phyloP scores from a whole-genome alignment of 2,888 invertebrate genomes.

The Linnaemya tessellans region DNA sequence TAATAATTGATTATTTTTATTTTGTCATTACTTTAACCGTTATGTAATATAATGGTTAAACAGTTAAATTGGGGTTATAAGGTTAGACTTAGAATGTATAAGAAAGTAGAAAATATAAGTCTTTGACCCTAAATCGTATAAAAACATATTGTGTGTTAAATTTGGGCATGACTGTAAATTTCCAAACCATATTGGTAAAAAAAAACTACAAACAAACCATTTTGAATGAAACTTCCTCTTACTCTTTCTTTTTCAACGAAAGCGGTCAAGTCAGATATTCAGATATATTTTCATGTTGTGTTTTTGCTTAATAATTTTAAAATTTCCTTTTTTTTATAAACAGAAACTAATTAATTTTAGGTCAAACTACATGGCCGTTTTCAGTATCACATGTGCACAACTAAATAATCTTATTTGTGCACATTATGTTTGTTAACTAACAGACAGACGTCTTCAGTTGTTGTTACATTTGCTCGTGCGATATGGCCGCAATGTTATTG shows the following conservation, averaged over 20 bases:
- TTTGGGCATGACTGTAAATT: constrained; percentile 12
- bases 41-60: constrained; percentile 24
- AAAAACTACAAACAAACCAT: constrained; percentile 15
- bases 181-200: constrained; percentile 30
- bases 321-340: constrained; percentile 20
- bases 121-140: constrained; percentile 18
- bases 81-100: constrained; percentile 15
- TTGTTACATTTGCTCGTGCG: not conserved
- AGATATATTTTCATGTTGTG: not conserved
- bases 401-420: constrained; percentile 51
- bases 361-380: constrained; percentile 41
- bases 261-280: not conserved
- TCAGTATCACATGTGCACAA: constrained; percentile 17
- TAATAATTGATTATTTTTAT: constrained; percentile 3
- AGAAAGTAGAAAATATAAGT: not conserved
- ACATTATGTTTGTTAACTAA: constrained; percentile 25
- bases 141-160: not conserved
- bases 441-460: not conserved
- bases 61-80: constrained; percentile 26
- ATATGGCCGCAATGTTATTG: constrained; percentile 38
- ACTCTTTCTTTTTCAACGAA: not conserved
- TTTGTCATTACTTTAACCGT: constrained; percentile 12
- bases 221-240: constrained; percentile 45
- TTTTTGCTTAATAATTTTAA: constrained; percentile 23
- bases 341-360: constrained; percentile 48